Percentiles rank a stretch among this genome's conserved stretches.
phyloP scores from a whole-genome alignment of 53 echinoderm and acorn worm species.

The Paracentrotus lividus region DNA sequence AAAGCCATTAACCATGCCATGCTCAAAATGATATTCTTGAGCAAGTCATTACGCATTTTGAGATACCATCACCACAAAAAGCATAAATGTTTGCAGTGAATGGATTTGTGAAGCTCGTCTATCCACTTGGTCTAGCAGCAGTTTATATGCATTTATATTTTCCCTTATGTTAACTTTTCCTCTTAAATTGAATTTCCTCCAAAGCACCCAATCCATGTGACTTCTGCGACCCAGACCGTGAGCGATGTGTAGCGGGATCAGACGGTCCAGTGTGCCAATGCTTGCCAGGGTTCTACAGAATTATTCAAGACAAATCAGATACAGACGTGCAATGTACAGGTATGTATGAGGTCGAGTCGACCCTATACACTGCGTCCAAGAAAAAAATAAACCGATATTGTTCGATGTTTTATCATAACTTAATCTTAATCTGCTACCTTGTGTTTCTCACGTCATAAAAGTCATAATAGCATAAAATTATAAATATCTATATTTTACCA shows the following conservation, averaged over 20 bases:
- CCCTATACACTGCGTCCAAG: too few species aligned
- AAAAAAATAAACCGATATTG: too few species aligned
- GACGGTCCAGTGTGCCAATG: slow-evolving; percentile 54
- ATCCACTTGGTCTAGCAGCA: too few species aligned
- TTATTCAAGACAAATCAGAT: not conserved
- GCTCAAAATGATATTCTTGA: too few species aligned
- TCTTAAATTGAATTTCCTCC: too few species aligned
- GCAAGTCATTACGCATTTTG: too few species aligned
- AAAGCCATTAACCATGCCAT: too few species aligned
- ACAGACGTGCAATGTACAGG: slow-evolving; percentile 19
- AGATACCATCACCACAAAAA: too few species aligned
- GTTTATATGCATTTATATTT: not conserved
- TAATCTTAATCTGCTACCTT: not conserved
- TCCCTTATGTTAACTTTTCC: not conserved
- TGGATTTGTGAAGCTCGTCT: too few species aligned
- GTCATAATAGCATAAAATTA: not conserved
- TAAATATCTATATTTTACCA: not conserved
- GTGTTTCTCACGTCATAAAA: not conserved
- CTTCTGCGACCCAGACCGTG: slow-evolving; percentile 48
- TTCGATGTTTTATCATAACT: too few species aligned
- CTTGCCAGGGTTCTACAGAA: slow-evolving; percentile 61
- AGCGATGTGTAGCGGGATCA: slow-evolving; percentile 12
- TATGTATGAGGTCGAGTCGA: not conserved
- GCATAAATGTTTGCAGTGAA: too few species aligned
- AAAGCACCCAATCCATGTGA: slow-evolving; percentile 17